Evolutionary conservation across 2,797 vertebrate genomes (phyloP).

Genomic region (Cygnus olor): DNA sequence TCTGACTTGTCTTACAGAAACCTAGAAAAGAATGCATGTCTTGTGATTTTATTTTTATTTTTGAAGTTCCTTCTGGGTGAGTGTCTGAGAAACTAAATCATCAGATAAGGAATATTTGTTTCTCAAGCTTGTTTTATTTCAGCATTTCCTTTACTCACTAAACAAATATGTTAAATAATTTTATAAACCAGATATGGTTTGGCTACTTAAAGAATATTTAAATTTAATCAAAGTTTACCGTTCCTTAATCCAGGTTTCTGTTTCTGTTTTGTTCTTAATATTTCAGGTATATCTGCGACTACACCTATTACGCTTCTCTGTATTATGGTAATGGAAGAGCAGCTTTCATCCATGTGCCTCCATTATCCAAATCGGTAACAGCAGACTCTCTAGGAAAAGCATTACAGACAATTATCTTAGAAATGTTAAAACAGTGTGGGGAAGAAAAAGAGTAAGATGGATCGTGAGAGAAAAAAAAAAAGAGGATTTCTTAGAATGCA

Average conservation of each 20-base stretch:
- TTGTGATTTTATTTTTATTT: background rate
- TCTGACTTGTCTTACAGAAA: background rate
- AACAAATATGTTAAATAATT: conserved; percentile 28
- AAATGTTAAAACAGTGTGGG: conserved; percentile 61
- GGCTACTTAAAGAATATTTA: conserved; percentile 15
- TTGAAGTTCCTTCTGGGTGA: conserved; percentile 22
- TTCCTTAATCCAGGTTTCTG: background rate
- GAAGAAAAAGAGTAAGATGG: background rate
- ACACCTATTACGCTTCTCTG: conserved; percentile 85
- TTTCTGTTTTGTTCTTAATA: background rate
- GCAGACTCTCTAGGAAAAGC: conserved; percentile 78
- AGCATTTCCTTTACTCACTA: background rate
- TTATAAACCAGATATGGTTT: conserved; percentile 27
- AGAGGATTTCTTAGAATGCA: background rate
- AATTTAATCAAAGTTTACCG: background rate
- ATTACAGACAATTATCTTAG: conserved; percentile 76
- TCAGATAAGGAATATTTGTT: conserved; percentile 44
- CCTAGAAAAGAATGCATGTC: background rate
- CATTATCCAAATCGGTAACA: conserved; percentile 65
- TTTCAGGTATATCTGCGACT: conserved; percentile 87
- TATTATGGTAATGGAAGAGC: conserved; percentile 78
- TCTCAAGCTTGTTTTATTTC: conserved; percentile 42
- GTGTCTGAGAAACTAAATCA: conserved; percentile 39
- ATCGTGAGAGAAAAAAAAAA: background rate
- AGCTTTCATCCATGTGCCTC: conserved; percentile 83